Conservation (phyloP, 2,797 vertebrate species). For the Oryzias sinensis region DNA sequence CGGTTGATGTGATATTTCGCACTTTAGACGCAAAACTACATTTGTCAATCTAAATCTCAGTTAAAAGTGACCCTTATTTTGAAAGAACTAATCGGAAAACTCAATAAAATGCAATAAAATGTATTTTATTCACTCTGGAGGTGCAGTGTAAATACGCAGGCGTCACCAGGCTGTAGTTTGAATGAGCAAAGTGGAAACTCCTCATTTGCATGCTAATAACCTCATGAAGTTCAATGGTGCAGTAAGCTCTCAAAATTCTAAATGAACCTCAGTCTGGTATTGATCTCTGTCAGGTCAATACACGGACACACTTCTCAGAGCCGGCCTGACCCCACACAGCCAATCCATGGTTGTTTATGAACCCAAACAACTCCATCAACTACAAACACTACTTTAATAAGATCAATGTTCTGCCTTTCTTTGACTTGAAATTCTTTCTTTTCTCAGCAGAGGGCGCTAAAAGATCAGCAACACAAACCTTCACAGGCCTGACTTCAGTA, state of each 20-base stretch:
- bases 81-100: not conserved
- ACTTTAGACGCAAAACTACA: no score
- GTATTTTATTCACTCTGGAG: conserved; percentile 26
- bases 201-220: conserved; percentile 51
- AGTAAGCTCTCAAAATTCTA: conserved; percentile 17
- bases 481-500: conserved; percentile 36
- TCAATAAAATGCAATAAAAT: conserved; percentile 15
- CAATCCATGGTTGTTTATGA: not conserved
- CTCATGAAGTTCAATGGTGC: conserved; percentile 32
- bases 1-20: no score
- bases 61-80: no score
- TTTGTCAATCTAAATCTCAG: no score
- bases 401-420: not conserved
- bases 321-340: not conserved
- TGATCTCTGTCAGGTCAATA: conserved; percentile 25
- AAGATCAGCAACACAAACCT: conserved; percentile 11
- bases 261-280: conserved; percentile 4
- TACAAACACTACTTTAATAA: not conserved
- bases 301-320: not conserved
- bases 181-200: conserved; percentile 39
- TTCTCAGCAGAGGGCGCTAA: conserved; percentile 68
- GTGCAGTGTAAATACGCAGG: conserved; percentile 34
- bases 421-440: not conserved
- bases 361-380: not conserved
- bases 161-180: conserved; percentile 31